Base-by-base conservation (phyloP, 2,113 vertebrate genomes). In the Physeter macrocephalus region DNA sequence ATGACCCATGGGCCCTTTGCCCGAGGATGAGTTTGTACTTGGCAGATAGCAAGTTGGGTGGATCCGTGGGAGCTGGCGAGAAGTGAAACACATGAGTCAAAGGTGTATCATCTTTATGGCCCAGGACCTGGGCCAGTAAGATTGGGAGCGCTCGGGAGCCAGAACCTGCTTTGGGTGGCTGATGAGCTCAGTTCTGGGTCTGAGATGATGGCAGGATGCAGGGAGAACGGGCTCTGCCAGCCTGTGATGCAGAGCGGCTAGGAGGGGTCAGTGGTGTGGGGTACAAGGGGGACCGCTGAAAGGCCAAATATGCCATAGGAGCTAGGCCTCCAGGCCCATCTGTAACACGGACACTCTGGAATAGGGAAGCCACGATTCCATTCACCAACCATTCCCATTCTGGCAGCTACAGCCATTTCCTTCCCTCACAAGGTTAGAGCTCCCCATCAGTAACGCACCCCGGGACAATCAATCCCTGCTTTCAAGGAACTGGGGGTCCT, bases 61-160 rank as follows among this genome's bases (percentile, higher is more conserved):
- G 92, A 97, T 83, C 96, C 23, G 2, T 97, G 84, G 92, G 95
- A 97, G 89, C 74, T 64, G 74, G 88, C 9, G 14, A 81, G 23
- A 84, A 84, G 59, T 57, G 87, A 67, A 81, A 67, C 14, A 67
- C 14, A 75, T 98, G 97, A 98, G 93, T 97, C 97, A 97, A 96
- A 77, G 90, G 39, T 96, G 36, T 31, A 92, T 89, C 92, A 78
- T 29, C 36, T 17, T 75, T n/a, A 93, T 67, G 36, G 31, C 34
- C 57, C 43, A 72, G 88, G 69, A 95, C 75, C 64, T 15, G 43
- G 41, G 81, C 69, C 54, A 12, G 75, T 8, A 64, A 77, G 90
- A 46, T 0, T n/a, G 69, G 64, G 57, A 34, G 43, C 18, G 1
- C 54, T 78, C 21, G 5, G 57, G 46, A 83, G 75, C 17, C 1